phyloP scores from a whole-genome alignment of 2,113 vertebrate species.

The Stomatorhinus ivindoensis region DNA sequence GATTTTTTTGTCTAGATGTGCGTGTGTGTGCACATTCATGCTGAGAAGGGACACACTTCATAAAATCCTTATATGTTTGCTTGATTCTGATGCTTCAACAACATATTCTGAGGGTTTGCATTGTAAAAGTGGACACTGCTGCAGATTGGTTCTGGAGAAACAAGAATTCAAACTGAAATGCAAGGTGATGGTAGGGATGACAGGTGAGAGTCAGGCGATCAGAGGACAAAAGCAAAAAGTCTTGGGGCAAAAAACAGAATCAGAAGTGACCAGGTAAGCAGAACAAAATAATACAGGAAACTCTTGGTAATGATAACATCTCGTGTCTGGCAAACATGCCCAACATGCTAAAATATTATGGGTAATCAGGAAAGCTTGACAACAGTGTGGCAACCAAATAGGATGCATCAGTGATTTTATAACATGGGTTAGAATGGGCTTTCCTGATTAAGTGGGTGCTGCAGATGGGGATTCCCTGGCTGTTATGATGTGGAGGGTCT shows the following conservation, averaged over 20 bases:
- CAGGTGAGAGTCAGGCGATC: background rate
- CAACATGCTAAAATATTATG: background rate
- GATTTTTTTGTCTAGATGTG: background rate
- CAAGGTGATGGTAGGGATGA: background rate
- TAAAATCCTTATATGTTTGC: background rate
- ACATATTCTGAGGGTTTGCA: background rate
- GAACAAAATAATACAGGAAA: background rate
- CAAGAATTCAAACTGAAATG: background rate
- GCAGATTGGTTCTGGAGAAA: background rate
- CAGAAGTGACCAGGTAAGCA: background rate
- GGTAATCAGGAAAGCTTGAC: background rate
- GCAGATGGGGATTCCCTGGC: background rate
- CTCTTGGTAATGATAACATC: background rate
- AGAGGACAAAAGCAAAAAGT: background rate
- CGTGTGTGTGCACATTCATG: background rate
- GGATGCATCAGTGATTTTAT: background rate
- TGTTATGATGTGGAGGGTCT: background rate
- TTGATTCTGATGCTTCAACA: background rate
- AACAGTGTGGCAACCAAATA: background rate
- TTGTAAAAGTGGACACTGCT: background rate
- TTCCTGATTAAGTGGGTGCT: background rate
- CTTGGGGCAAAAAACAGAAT: background rate
- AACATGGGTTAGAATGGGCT: background rate
- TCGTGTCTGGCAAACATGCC: background rate
- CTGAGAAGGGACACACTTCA: background rate